Percentiles rank a stretch among this genome's conserved stretches.
phyloP scores from a whole-genome alignment of 2,888 invertebrate species.

The Psylliodes chrysocephalus region DNA sequence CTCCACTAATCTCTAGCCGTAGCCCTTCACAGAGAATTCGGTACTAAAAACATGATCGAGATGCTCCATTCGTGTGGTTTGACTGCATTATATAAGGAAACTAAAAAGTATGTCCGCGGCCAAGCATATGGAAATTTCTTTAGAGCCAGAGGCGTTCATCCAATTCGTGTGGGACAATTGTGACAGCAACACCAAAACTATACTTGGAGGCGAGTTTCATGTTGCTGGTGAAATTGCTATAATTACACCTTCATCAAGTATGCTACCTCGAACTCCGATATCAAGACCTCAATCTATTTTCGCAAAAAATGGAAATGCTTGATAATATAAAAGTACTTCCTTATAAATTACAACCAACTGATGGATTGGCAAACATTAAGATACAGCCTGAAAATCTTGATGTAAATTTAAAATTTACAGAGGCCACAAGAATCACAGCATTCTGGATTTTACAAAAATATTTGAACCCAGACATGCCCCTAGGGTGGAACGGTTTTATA shows the following conservation, averaged over 20 bases:
- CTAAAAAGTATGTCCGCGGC: constrained; percentile 6
- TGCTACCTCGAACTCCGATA: not conserved
- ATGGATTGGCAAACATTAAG: constrained; percentile 6
- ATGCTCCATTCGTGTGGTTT: constrained; percentile 13
- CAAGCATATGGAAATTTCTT: constrained; percentile 11
- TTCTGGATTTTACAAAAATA: too few relatives aligned
- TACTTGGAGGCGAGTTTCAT: constrained; percentile 10
- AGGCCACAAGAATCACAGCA: too few relatives aligned
- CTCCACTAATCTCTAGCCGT: constrained; percentile 9
- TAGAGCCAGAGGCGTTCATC: constrained; percentile 9
- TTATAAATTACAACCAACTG: not conserved
- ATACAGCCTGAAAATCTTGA: not conserved
- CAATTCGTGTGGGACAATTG: constrained; percentile 9
- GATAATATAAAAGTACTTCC: not conserved
- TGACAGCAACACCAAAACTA: constrained; percentile 9
- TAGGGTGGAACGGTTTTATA: too few relatives aligned
- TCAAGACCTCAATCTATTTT: not conserved
- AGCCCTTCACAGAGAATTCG: constrained; percentile 5
- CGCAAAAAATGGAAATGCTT: constrained; percentile 8
- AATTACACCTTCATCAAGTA: constrained; percentile 2
- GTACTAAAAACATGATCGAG: constrained; percentile 12
- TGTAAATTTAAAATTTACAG: too few relatives aligned
- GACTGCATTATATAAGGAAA: constrained; percentile 9
- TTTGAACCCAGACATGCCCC: too few relatives aligned
- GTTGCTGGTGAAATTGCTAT: constrained; percentile 7